Percentiles rank a stretch among this genome's conserved stretches.
Conservation (phyloP, 1,140 invertebrate species). For the Aplysia californica region DNA sequence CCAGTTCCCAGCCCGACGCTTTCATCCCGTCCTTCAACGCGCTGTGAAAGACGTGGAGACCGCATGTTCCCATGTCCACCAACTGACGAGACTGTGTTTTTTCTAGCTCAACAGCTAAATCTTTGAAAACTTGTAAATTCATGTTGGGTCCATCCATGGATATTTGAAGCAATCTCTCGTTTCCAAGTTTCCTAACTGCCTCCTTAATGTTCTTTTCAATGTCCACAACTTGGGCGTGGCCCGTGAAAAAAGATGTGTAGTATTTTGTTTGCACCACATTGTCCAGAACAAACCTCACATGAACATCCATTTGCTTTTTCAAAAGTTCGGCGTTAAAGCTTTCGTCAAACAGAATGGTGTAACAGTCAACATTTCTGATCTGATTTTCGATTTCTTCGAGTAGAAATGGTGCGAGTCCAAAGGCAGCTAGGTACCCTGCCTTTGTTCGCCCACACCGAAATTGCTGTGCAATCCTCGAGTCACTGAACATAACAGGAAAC, state of each 20-base stretch:
- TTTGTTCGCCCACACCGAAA: constrained; percentile 33
- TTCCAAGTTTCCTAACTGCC: constrained; percentile 12
- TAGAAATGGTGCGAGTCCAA: constrained; percentile 38
- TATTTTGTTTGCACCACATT: constrained; percentile 32
- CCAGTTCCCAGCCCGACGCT: constrained; percentile 25
- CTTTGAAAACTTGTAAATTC: constrained; percentile 31
- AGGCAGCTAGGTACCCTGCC: constrained; percentile 27
- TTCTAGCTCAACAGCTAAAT: constrained; percentile 12
- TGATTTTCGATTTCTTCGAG: neutral
- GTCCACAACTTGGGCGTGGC: constrained; percentile 37
- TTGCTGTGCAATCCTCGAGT: constrained; percentile 13
- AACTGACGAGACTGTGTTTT: neutral
- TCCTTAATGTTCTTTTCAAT: constrained; percentile 29
- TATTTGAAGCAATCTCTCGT: constrained; percentile 35
- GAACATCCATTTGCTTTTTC: constrained; percentile 44
- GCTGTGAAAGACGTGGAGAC: constrained; percentile 37
- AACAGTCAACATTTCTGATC: neutral
- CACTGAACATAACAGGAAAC: constrained; percentile 33
- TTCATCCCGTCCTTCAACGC: constrained; percentile 30
- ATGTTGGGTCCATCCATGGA: constrained; percentile 47
- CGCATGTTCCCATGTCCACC: constrained; percentile 38
- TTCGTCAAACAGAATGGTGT: constrained; percentile 39
- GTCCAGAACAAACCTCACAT: constrained; percentile 28
- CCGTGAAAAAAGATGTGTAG: constrained; percentile 33
- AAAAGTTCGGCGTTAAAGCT: constrained; percentile 1